Evolutionary conservation across 2,113 vertebrate genomes (phyloP).

Genomic region (Pyrgilauda ruficollis): DNA sequence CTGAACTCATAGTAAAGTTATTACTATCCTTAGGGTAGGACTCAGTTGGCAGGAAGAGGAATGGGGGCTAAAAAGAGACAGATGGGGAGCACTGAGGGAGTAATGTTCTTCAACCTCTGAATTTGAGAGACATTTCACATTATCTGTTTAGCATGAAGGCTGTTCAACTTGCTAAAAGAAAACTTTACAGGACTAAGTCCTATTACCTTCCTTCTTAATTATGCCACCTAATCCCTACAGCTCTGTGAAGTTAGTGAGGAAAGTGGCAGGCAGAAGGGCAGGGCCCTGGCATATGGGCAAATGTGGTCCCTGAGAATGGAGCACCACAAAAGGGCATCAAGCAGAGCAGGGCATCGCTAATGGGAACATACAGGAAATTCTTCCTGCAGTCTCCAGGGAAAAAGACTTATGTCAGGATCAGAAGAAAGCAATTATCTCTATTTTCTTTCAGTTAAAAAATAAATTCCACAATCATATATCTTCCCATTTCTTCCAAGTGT

Average conservation of each 20-base stretch:
- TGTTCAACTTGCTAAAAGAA: neutral
- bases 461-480: neutral
- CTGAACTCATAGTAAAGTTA: neutral
- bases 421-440: neutral
- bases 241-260: neutral
- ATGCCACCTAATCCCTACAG: neutral
- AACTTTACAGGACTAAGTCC: neutral
- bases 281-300: neutral
- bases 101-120: neutral
- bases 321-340: neutral
- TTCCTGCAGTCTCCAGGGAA: neutral
- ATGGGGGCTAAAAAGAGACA: neutral
- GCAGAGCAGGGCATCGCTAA: fast-evolving
- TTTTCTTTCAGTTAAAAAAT: neutral
- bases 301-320: neutral
- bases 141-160: neutral
- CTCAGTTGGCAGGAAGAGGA: neutral
- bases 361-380: neutral
- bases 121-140: neutral
- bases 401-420: neutral
- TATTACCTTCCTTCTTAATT: neutral
- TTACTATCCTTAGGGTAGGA: neutral
- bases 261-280: neutral
- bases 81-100: neutral
- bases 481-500: neutral